phyloP scores from a whole-genome alignment of 2,113 vertebrate species.

The Hipposideros armiger region DNA sequence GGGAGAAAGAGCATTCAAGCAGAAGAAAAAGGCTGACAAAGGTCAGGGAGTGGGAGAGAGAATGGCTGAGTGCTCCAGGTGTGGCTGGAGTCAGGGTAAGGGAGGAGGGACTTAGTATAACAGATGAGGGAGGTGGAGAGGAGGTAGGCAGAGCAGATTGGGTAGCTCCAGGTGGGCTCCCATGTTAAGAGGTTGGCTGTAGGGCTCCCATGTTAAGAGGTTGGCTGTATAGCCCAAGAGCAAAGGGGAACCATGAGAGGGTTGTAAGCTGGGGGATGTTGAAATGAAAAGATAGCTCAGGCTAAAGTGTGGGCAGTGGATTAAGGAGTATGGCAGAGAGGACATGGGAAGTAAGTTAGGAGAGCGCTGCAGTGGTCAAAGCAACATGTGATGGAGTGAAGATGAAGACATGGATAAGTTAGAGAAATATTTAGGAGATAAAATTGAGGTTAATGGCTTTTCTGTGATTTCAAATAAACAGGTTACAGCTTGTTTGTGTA shows the following conservation, averaged over 20 bases:
- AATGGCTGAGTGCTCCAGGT: not conserved
- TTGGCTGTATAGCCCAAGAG: not conserved
- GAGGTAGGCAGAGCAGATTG: not conserved
- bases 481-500: not conserved
- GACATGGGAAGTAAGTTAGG: not conserved
- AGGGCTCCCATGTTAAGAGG: rapidly evolving
- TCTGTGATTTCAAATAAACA: not conserved
- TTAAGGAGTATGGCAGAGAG: not conserved
- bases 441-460: not conserved
- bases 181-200: not conserved
- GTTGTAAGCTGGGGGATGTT: not conserved
- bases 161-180: not conserved
- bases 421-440: conserved; percentile 14
- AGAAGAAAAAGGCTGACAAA: not conserved
- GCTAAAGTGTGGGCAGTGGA: not conserved
- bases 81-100: not conserved
- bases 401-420: not conserved
- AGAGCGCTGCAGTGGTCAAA: not conserved
- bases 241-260: not conserved
- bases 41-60: not conserved
- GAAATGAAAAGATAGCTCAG: not conserved
- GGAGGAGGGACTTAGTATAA: not conserved
- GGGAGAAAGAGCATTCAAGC: not conserved
- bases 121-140: not conserved
- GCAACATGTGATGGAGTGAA: not conserved